Evolutionary conservation across 1,140 invertebrate genomes (phyloP).

Genomic region (Lordiphosa collinella): DNA sequence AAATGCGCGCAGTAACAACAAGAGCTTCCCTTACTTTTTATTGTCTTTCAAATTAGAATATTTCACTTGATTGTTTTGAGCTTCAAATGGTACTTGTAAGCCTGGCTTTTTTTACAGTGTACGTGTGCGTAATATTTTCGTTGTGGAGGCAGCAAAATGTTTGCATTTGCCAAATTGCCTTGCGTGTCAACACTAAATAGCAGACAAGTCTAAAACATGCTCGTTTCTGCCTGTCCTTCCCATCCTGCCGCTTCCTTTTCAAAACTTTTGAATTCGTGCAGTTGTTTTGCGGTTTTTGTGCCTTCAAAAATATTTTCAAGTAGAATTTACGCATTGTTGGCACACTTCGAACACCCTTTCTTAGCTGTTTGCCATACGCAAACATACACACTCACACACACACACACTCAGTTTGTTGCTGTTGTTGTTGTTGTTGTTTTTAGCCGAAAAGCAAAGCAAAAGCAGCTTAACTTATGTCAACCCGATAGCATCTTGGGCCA

Average conservation of each 20-base stretch:
- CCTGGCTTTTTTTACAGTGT: constrained; percentile 1
- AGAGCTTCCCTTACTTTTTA: too few relatives aligned
- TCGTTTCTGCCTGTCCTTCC: not conserved
- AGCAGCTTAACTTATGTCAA: constrained; percentile 77
- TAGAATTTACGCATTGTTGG: constrained; percentile 57
- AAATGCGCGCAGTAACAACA: too few relatives aligned
- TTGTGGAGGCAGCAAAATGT: constrained; percentile 47
- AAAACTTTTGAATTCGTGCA: constrained; percentile 65
- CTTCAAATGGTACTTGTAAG: too few relatives aligned
- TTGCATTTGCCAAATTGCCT: constrained; percentile 74
- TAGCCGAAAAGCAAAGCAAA: constrained; percentile 66
- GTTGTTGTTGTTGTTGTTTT: constrained; percentile 62
- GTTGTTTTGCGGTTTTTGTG: constrained; percentile 53
- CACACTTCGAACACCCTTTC: constrained; percentile 60
- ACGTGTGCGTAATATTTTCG: constrained; percentile 58
- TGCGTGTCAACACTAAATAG: constrained; percentile 78
- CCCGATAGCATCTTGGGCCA: constrained; percentile 71
- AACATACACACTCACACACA: constrained; percentile 16
- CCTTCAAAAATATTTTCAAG: constrained; percentile 65
- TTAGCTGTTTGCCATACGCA: constrained; percentile 43
- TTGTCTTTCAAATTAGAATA: too few relatives aligned
- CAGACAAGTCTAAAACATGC: constrained; percentile 61
- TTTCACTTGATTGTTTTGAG: too few relatives aligned
- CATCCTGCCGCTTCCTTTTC: not conserved
- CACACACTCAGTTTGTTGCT: constrained; percentile 15